A percentile compares a stretch with the other conserved stretches of the same genome.
phyloP scores from a whole-genome alignment of 2,113 vertebrate genomes.

The Cochlearius cochlearius region DNA sequence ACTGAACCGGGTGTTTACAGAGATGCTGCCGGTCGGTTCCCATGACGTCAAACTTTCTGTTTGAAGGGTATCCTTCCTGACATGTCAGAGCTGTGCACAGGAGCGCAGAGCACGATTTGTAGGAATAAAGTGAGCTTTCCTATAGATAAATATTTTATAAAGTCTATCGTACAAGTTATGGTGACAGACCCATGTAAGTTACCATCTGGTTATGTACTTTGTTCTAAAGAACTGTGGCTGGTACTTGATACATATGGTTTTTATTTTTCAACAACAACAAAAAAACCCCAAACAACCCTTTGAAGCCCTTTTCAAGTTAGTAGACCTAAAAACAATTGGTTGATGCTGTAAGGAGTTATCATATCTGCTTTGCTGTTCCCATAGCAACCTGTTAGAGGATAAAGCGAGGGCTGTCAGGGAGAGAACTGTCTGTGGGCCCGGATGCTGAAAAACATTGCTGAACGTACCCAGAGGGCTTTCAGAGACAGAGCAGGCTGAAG shows the following conservation, averaged over 20 bases:
- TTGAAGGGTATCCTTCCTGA: neutral
- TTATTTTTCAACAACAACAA: neutral
- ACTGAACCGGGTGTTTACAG: neutral
- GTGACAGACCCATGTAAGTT: neutral
- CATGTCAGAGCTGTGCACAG: neutral
- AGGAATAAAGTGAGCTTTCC: neutral
- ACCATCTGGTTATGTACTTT: neutral
- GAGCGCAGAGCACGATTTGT: neutral
- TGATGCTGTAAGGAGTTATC: neutral
- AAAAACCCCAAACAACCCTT: neutral
- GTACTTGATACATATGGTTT: neutral
- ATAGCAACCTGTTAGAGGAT: neutral
- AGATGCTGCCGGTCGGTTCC: neutral
- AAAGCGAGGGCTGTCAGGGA: neutral
- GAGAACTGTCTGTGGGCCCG: neutral
- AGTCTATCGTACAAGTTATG: neutral
- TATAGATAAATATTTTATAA: neutral
- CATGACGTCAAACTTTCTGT: neutral
- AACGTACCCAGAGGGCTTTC: neutral
- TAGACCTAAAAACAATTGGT: neutral
- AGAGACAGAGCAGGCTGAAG: neutral
- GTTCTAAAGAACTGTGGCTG: neutral
- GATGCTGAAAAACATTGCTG: neutral
- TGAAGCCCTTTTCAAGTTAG: neutral
- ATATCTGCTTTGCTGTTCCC: neutral